phyloP scores from a whole-genome alignment of 2,797 vertebrate species.

The Poeciliopsis infans region DNA sequence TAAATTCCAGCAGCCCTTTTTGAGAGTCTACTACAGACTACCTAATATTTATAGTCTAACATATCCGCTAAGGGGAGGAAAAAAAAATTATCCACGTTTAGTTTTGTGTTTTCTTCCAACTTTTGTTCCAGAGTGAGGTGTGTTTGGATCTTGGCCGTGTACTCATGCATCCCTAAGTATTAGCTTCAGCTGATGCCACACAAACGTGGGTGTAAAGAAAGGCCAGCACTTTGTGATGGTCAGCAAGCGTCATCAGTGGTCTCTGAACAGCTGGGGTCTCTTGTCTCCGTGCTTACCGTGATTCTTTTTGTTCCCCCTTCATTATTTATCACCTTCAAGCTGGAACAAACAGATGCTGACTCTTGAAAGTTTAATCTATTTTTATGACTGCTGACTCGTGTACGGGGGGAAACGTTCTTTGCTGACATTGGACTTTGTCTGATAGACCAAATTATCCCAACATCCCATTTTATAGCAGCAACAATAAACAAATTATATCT shows the following conservation, averaged over 20 bases:
- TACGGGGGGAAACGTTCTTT: constrained; percentile 25
- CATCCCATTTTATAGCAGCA: constrained; percentile 18
- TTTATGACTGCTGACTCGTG: constrained; percentile 37
- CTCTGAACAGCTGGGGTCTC: constrained; percentile 14
- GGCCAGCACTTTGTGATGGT: constrained; percentile 3
- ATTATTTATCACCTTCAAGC: constrained; percentile 19
- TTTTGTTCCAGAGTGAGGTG: constrained; percentile 43
- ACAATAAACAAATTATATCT: constrained; percentile 12
- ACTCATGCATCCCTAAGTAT: constrained; percentile 63
- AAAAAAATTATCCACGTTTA: constrained; percentile 33
- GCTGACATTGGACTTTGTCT: constrained; percentile 44
- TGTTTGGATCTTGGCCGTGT: constrained; percentile 66
- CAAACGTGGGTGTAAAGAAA: constrained; percentile 36
- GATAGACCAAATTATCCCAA: constrained; percentile 34
- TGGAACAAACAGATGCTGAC: constrained; percentile 36
- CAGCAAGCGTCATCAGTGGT: constrained; percentile 22
- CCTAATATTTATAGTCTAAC: constrained; percentile 69
- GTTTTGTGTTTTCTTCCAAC: constrained; percentile 51
- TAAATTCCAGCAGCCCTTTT: constrained; percentile 25
- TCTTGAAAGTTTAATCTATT: constrained; percentile 33
- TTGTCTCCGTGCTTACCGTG: constrained; percentile 10
- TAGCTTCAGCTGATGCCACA: constrained; percentile 42
- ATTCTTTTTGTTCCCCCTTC: not conserved
- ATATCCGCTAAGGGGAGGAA: constrained; percentile 12
- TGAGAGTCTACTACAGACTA: constrained; percentile 27